A percentile compares a stretch with the other conserved stretches of the same genome.
Conservation (phyloP, 2,797 vertebrate genomes). For the Sebastes trivittatus region DNA sequence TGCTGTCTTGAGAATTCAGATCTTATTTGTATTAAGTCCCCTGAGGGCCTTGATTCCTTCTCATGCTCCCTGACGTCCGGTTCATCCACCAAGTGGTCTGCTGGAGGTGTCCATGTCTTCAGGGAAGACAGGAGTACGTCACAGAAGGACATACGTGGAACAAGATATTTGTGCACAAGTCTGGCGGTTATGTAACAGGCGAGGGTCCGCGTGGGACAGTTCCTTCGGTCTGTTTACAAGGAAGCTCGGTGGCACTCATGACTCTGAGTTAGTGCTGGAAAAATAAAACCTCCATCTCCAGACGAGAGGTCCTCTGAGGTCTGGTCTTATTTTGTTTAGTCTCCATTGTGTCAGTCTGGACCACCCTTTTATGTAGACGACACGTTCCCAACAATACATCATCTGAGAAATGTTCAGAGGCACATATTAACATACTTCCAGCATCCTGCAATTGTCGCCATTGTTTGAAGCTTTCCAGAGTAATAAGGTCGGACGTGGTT, state of each 20-base stretch:
- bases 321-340: conserved; percentile 47
- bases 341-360: conserved; percentile 52
- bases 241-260: conserved; percentile 60
- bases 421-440: conserved; percentile 12
- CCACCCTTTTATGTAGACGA: conserved; percentile 12
- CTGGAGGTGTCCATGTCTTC: neutral
- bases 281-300: conserved; percentile 43
- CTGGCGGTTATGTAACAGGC: conserved; percentile 61
- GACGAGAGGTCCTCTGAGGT: conserved; percentile 2
- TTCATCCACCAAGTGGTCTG: conserved; percentile 12
- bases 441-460: conserved; percentile 56
- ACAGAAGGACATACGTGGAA: conserved; percentile 14
- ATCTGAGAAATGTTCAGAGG: conserved; percentile 23
- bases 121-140: conserved; percentile 12
- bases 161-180: conserved; percentile 52
- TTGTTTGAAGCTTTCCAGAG: conserved; percentile 9
- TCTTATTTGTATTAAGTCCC: conserved; percentile 25
- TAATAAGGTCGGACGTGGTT: neutral
- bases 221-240: conserved; percentile 67
- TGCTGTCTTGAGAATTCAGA: conserved; percentile 17
- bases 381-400: conserved; percentile 12
- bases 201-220: conserved; percentile 41
- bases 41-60: conserved; percentile 9
- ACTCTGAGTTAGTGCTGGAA: conserved; percentile 68
- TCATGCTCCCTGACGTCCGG: conserved; percentile 47